Conservation (phyloP, 2,888 invertebrate genomes). For the Tenthredo notha region DNA sequence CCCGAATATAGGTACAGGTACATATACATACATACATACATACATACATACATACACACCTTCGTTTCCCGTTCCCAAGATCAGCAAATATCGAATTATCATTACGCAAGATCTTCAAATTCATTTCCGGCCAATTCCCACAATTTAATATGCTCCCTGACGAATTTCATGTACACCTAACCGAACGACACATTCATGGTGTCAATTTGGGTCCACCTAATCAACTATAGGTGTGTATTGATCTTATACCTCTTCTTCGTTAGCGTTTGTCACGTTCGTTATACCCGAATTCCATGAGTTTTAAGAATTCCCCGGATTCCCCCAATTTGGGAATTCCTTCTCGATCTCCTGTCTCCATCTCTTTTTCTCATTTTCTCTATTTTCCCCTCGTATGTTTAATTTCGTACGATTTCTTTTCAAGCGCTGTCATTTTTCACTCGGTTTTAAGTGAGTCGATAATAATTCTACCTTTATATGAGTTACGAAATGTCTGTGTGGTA, state of each 20-base stretch:
- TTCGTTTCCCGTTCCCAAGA: background rate
- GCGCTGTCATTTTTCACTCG: background rate
- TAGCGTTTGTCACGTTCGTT: conserved; percentile 44
- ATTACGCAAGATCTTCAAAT: background rate
- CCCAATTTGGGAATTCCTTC: conserved; percentile 37
- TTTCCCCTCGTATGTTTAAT: background rate
- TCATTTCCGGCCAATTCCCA: background rate
- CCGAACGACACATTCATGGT: background rate
- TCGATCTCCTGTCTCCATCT: background rate
- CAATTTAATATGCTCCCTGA: background rate
- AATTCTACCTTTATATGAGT: background rate
- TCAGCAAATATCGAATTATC: background rate
- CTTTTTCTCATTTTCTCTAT: background rate
- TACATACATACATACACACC: background rate
- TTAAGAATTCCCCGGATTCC: conserved; percentile 18
- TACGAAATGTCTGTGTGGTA: background rate
- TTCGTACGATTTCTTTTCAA: background rate
- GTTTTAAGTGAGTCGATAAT: background rate
- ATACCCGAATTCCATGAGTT: conserved; percentile 31
- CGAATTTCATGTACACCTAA: background rate
- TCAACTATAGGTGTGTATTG: conserved; percentile 5
- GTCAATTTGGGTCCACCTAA: conserved; percentile 5
- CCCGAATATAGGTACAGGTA: background rate
- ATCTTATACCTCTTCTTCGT: conserved; percentile 33
- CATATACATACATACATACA: background rate